Percentiles rank a stretch among this genome's conserved stretches.
Conservation (phyloP, 1,140 invertebrate genomes). For the Drosophila guanche region DNA sequence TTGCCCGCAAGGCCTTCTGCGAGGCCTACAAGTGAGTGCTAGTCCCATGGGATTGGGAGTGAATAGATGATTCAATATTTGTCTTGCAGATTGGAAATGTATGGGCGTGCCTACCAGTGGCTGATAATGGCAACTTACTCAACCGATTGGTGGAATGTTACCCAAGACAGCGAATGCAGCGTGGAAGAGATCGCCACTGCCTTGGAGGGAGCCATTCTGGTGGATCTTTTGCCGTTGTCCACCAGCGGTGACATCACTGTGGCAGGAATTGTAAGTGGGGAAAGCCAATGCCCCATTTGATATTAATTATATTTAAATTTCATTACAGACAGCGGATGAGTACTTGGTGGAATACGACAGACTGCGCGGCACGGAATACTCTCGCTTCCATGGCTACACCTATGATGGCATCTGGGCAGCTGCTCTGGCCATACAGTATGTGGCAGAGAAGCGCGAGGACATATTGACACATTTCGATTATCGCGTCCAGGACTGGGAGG, state of each 20-base stretch:
- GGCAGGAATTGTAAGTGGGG: conserved; percentile 92
- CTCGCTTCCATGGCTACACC: conserved; percentile 97
- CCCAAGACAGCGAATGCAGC: conserved; percentile 87
- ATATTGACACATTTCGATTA: conserved; percentile 89
- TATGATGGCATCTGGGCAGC: conserved; percentile 99
- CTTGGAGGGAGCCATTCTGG: conserved; percentile 95
- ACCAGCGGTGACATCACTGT: conserved; percentile 90
- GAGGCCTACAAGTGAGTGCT: conserved; percentile 90
- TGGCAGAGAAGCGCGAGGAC: conserved; percentile 90
- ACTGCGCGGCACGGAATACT: conserved; percentile 91
- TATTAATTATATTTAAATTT: neutral
- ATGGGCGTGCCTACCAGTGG: conserved; percentile 97
- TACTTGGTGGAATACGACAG: conserved; percentile 94
- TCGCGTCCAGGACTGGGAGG: conserved; percentile 93
- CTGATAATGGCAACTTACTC: conserved; percentile 95
- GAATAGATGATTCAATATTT: neutral
- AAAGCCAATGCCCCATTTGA: neutral
- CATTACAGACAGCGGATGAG: conserved; percentile 92
- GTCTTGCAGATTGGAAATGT: conserved; percentile 89
- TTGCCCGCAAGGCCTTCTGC: conserved; percentile 97
- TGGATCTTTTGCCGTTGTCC: conserved; percentile 86
- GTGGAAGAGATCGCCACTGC: conserved; percentile 90
- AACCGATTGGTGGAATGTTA: conserved; percentile 90
- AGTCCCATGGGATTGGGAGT: neutral
- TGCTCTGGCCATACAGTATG: conserved; percentile 94